Percentiles rank a stretch among this genome's conserved stretches.
Evolutionary conservation across 2,797 vertebrate species (phyloP).

Genomic region (Echiichthys vipera): DNA sequence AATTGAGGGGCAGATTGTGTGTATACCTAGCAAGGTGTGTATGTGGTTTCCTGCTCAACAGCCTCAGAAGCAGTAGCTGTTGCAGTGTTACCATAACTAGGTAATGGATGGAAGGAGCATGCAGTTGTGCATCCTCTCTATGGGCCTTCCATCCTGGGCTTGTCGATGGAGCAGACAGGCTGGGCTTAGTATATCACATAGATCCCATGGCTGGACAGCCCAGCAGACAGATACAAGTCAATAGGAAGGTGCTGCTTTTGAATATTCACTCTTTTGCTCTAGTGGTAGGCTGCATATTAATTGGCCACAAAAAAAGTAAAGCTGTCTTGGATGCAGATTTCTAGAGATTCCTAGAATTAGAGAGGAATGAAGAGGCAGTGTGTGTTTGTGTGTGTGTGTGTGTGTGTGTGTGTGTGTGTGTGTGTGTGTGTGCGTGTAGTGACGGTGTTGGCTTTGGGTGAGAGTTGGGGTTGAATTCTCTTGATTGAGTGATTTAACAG

Average conservation of each 20-base stretch:
- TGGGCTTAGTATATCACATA: slow-evolving; percentile 76
- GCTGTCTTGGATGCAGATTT: slow-evolving; percentile 22
- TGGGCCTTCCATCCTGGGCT: slow-evolving; percentile 72
- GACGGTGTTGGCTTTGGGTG: slow-evolving; percentile 9
- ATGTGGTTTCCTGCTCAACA: slow-evolving; percentile 22
- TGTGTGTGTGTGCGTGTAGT: neutral
- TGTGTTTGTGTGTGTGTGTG: neutral
- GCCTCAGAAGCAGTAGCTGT: slow-evolving; percentile 30
- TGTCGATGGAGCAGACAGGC: slow-evolving; percentile 81
- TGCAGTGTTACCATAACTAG: slow-evolving; percentile 55
- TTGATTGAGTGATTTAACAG: slow-evolving; percentile 53
- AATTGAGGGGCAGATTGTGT: slow-evolving; percentile 61
- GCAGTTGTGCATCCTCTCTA: slow-evolving; percentile 79
- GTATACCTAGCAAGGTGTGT: slow-evolving; percentile 59
- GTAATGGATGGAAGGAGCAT: slow-evolving; percentile 83
- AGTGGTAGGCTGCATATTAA: slow-evolving; percentile 66
- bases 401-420: neutral
- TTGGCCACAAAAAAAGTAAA: slow-evolving; percentile 28
- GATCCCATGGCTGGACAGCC: slow-evolving; percentile 65
- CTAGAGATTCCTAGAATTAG: slow-evolving; percentile 21
- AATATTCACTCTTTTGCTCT: slow-evolving; percentile 76
- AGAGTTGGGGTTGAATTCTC: slow-evolving; percentile 30
- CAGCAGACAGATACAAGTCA: slow-evolving; percentile 73
- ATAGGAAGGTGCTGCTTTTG: slow-evolving; percentile 73
- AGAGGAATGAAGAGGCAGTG: neutral